Evolutionary conservation across 2,113 vertebrate species (phyloP), one percentile per base, ranked within the genome.

Genomic region (Kryptolebias marmoratus): DNA sequence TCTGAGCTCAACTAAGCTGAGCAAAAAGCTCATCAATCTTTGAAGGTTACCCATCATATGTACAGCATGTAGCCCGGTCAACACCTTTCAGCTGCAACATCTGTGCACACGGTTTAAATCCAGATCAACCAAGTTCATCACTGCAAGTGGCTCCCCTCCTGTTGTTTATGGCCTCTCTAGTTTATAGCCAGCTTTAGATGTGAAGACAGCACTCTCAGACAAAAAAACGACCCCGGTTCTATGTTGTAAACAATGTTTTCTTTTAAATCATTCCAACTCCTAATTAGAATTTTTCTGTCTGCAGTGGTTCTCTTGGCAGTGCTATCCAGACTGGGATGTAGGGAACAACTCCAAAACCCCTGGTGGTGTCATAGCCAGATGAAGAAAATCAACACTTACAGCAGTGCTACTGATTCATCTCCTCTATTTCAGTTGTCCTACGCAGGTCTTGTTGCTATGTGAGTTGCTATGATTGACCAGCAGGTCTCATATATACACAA

Each of bases 381-480:
- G 70, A 81, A 55, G 36, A 57, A 78, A 52, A 68, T 68, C 84
- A 78, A 49, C 69, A 66, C 30, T 36, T 45, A 74, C 68, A 86
- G 71, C 75, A 61, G 64, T 31, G 69, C 79, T 36, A 65, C 82
- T 81, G 80, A 88, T 82, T 88, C 80, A 83, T 80, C 72, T 74
- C 36, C 64, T 87, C 72, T 84, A 64, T 74, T 86, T 82, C 80
- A 77, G 73, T 68, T 82, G 77, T 79, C 82, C 80, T 79, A 76
- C 72, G 75, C 82, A 80, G 79, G 86, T 73, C 84, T 73, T 79
- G 89, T 89, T 90, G 89, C 88, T 87, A 88, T 87, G 89, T 57
- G 66, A 74, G 87, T 85, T 86, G 87, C 83, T 83, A 85, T 77
- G 85, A 90, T 81, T 88, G 84, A 88, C 83, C 82, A 81, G 48